Conservation (phyloP, 1,140 invertebrate species). For the Drosophila malerkotliana region DNA sequence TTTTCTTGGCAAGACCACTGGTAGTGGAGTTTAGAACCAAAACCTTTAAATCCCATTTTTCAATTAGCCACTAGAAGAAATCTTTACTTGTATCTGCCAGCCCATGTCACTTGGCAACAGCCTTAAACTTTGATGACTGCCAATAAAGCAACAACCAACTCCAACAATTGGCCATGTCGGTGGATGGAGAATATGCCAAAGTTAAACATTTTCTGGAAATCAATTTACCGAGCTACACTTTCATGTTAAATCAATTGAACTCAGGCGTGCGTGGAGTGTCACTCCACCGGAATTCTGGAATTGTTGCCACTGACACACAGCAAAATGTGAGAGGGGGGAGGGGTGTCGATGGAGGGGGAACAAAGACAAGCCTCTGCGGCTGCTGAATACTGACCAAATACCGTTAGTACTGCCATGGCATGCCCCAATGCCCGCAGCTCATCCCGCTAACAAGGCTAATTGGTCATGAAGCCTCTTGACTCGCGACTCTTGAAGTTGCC, state of each 20-base stretch:
- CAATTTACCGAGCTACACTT: conserved; percentile 79
- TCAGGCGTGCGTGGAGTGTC: conserved; percentile 75
- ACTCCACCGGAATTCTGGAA: conserved; percentile 44
- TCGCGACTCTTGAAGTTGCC: conserved; percentile 27
- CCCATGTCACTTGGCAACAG: conserved; percentile 56
- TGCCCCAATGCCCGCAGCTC: conserved; percentile 70
- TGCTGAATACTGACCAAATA: conserved; percentile 30
- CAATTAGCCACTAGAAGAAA: conserved; percentile 17
- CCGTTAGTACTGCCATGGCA: conserved; percentile 56
- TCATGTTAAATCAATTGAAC: conserved; percentile 83
- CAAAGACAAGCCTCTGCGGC: conserved; percentile 24
- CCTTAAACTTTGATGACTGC: conserved; percentile 59
- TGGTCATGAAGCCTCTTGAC: conserved; percentile 74
- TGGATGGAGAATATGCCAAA: conserved; percentile 38
- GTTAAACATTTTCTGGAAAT: conserved; percentile 72
- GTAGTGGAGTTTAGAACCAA: no score
- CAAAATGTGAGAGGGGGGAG: neutral
- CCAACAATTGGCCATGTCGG: conserved; percentile 45
- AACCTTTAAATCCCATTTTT: conserved; percentile 4
- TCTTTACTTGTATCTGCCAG: neutral
- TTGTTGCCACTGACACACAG: conserved; percentile 25
- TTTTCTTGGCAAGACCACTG: neutral
- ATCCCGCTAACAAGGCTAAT: conserved; percentile 81
- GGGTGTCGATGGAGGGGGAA: neutral
- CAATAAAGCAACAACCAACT: conserved; percentile 9